Percentiles rank a stretch among this genome's conserved stretches.
Evolutionary conservation across 2,113 vertebrate genomes (phyloP).

Genomic region (Bolborhynchus lineola): DNA sequence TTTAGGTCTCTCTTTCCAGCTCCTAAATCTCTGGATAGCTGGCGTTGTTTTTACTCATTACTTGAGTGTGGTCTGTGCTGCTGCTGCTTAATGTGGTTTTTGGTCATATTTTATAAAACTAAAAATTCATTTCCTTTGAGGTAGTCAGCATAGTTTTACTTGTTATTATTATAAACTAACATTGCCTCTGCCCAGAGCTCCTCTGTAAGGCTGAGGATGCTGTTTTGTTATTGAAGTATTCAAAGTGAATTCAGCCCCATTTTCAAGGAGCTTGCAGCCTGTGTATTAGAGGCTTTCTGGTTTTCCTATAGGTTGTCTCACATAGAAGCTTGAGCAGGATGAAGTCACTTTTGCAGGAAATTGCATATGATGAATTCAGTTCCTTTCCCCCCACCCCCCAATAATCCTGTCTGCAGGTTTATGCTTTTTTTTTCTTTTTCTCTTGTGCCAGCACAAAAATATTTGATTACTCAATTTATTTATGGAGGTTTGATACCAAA

Average conservation of each 20-base stretch:
- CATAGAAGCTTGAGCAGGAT: neutral
- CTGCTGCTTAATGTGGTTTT: neutral
- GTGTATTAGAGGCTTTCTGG: neutral
- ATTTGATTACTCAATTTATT: neutral
- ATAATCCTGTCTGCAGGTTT: neutral
- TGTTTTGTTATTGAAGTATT: neutral
- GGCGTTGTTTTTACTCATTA: neutral
- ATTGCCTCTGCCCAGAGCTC: neutral
- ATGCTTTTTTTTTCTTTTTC: neutral
- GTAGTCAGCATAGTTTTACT: neutral
- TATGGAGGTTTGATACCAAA: neutral
- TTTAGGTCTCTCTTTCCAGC: neutral
- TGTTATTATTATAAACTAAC: neutral
- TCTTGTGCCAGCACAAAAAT: neutral
- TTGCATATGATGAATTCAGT: neutral
- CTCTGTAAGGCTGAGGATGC: neutral
- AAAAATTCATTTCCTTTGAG: constrained; percentile 10
- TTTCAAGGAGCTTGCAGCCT: neutral
- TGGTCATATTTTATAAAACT: neutral
- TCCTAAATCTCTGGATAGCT: neutral
- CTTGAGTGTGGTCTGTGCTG: neutral
- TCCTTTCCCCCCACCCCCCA: accelerated
- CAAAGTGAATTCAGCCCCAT: neutral
- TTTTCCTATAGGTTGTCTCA: neutral
- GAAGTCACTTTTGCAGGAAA: neutral